Conservation (phyloP, 2,888 invertebrate species). For the Creontiades dilutus region DNA sequence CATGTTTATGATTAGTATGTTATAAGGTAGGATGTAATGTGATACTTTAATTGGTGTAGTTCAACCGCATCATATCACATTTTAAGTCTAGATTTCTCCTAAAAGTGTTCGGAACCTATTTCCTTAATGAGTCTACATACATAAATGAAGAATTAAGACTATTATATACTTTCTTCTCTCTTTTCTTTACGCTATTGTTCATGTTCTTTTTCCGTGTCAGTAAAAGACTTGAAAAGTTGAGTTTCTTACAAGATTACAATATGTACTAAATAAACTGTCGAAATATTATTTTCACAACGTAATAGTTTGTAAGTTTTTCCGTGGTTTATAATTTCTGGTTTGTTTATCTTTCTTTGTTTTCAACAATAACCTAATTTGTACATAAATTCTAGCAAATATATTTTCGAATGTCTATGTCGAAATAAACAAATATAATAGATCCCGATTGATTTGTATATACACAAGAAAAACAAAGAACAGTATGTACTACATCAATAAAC, state of each 20-base stretch:
- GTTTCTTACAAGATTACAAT: slow-evolving; percentile 53
- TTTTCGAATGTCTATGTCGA: slow-evolving; percentile 65
- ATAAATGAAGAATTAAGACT: slow-evolving; percentile 63
- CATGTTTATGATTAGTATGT: slow-evolving; percentile 17
- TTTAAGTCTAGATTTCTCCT: slow-evolving; percentile 74
- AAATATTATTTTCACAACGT: slow-evolving; percentile 16
- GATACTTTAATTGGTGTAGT: slow-evolving; percentile 60
- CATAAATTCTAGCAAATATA: slow-evolving; percentile 68
- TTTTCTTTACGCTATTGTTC: neutral
- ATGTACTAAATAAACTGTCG: slow-evolving; percentile 57
- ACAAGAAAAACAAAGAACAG: slow-evolving; percentile 67
- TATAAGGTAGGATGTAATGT: slow-evolving; percentile 37
- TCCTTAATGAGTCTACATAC: slow-evolving; percentile 56
- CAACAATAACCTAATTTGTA: slow-evolving; percentile 70
- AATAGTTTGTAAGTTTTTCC: neutral
- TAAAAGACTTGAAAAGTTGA: slow-evolving; percentile 56
- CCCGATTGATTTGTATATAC: slow-evolving; percentile 63
- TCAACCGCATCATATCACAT: slow-evolving; percentile 71
- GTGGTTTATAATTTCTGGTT: slow-evolving; percentile 37
- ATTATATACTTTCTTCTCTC: neutral
- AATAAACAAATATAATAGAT: slow-evolving; percentile 68
- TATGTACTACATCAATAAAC: slow-evolving; percentile 62
- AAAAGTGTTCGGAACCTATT: slow-evolving; percentile 72
- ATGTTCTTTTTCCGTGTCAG: slow-evolving; percentile 27
- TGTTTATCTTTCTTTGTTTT: slow-evolving; percentile 51